Evolutionary conservation across 2,888 invertebrate species (phyloP), one percentile per base, ranked within the genome.

Genomic region (Spodoptera littoralis): DNA sequence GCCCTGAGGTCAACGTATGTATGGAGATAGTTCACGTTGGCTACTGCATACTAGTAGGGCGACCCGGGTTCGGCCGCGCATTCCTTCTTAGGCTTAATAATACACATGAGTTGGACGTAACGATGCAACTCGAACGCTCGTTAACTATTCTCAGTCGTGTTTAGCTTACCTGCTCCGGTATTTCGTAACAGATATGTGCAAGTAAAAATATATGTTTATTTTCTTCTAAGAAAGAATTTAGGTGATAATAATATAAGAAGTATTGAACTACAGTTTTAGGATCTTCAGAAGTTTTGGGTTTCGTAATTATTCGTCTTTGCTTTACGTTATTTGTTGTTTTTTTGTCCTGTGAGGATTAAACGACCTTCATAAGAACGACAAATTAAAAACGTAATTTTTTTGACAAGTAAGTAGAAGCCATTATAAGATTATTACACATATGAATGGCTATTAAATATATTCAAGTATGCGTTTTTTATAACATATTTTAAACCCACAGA

Each of bases 41-140:
- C 92, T 91, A 90, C 91, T 87, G 88, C 84, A 84, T 72, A 72
- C 85, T 87, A 86, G 89, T 88, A 86, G 87, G 84, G 85, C 90
- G 92, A 92, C 92, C 93, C 86, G 86, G 81, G 86, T 87, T 88
- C 86, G 88, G 85, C 85, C 80, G 84, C 81, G 81, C 92, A 92
- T 93, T 93, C 94, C 94, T 91, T 92, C 91, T 92, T 90, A 83
- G 91, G 91, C 90, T 86, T 93, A 93, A 93, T 93, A 93, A 93
- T 92, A 93, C 92, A 91, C 90, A 90, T 90, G 88, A 89, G 88
- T 84, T 81, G 83, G 81, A 80, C 90, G 87, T 91, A 92, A 92
- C 92, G 90, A 94, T 90, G 90, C 83, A 75, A 84, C 84, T 87
- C 86, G 85, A 70, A 73, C 85, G 86, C 90, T 93, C 91, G 93